These are phyloP conservation scores for Masnerella sp. DNA, from an alignment of 2,888 invertebrate genomes.

Conservation along the genomic window DNA sequence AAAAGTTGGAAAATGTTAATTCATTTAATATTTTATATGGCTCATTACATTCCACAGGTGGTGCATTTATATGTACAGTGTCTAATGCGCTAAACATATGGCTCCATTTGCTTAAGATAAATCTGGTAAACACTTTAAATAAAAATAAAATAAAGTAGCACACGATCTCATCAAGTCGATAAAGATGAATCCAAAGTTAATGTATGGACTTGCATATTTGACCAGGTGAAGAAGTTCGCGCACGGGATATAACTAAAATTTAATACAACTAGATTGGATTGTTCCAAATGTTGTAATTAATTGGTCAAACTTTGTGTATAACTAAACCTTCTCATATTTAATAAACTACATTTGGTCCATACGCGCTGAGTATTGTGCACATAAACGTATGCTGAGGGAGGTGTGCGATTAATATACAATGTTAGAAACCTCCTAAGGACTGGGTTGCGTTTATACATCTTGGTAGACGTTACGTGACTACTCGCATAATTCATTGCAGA, in stretches of 20 bases:
- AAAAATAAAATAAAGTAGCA: no score
- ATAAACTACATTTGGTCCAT: constrained; percentile 12
- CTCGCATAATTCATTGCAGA: no score
- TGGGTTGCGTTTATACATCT: no score
- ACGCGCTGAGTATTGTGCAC: constrained; percentile 18
- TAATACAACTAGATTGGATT: constrained; percentile 20
- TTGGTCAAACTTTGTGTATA: constrained; percentile 19
- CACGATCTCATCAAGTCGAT: no score
- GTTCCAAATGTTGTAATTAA: constrained; percentile 20
- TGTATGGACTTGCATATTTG: not conserved
- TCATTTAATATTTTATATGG: no score
- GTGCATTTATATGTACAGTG: not conserved
- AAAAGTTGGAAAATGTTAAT: no score
- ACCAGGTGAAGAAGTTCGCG: not conserved
- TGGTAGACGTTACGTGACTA: no score
- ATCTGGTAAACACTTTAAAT: not conserved
- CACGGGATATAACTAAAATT: constrained; percentile 14
- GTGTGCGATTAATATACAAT: constrained; percentile 17
- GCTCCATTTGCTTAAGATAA: not conserved
- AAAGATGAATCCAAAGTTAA: no score
- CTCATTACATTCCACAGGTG: no score
- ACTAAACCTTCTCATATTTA: constrained; percentile 9
- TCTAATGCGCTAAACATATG: not conserved
- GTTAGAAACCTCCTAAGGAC: no score
- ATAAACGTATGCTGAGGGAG: constrained; percentile 6